phyloP scores from a whole-genome alignment of 2,113 vertebrate species.

The Chaenogobius annularis region DNA sequence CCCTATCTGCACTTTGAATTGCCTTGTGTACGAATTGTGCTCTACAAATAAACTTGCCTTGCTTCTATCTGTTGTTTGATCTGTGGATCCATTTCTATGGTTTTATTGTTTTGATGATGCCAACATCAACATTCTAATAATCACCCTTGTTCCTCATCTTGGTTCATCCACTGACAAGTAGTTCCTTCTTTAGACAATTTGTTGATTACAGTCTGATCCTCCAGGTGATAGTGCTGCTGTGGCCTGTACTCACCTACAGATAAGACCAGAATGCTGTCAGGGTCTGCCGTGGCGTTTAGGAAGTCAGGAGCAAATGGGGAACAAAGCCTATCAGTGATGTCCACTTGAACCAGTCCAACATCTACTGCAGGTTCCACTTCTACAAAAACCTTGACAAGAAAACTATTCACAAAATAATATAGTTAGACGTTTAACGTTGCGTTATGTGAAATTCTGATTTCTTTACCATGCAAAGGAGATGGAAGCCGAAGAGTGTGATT shows the following conservation, averaged over 20 bases:
- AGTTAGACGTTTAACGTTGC: background rate
- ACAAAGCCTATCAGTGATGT: constrained; percentile 43
- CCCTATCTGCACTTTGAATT: too few species aligned
- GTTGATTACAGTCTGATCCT: background rate
- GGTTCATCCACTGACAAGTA: background rate
- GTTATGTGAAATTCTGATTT: background rate
- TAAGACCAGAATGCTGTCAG: constrained; percentile 30
- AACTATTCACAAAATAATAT: constrained; percentile 41
- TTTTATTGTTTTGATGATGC: background rate
- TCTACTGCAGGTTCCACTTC: constrained; percentile 47
- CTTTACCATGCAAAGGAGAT: constrained; percentile 50
- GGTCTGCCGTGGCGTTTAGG: constrained; percentile 28
- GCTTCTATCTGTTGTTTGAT: too few species aligned
- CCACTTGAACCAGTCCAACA: constrained; percentile 51
- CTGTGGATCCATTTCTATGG: background rate
- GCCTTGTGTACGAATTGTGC: too few species aligned
- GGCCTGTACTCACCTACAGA: constrained; percentile 52
- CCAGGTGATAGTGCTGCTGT: background rate
- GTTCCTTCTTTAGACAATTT: background rate
- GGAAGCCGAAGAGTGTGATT: background rate
- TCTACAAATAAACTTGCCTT: too few species aligned
- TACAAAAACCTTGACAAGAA: constrained; percentile 53
- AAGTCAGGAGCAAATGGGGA: constrained; percentile 2
- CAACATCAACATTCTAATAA: background rate
- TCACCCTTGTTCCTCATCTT: background rate